A percentile compares a stretch with the other conserved stretches of the same genome.
These are phyloP conservation scores for Acipenser transmontanus DNA, from an alignment of 2,797 vertebrate genomes.

Conservation along the genomic window DNA sequence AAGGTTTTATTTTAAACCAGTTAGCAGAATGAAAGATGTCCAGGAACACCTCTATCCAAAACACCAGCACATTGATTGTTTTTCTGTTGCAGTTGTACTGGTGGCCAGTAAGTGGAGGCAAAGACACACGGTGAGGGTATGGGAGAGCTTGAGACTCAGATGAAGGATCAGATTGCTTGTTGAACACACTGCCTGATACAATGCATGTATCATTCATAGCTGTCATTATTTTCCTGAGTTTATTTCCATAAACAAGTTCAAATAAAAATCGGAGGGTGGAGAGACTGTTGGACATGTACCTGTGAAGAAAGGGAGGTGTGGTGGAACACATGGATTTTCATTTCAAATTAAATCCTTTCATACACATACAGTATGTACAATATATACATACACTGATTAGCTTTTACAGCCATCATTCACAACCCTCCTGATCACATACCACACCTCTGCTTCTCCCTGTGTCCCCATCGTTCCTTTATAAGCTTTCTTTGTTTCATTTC, in stretches of 20 bases:
- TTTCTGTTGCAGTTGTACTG: constrained; percentile 18
- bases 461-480: no score
- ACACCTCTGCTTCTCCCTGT: no score
- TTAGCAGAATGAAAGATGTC: background rate
- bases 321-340: background rate
- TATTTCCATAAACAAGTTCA: background rate
- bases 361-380: background rate
- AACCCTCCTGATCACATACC: no score
- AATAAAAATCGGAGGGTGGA: background rate
- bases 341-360: background rate
- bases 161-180: background rate
- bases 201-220: constrained; percentile 1
- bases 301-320: background rate
- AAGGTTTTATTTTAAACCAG: no score
- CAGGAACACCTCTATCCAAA: background rate
- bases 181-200: background rate
- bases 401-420: background rate
- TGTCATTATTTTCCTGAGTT: background rate
- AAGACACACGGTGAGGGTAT: constrained; percentile 31
- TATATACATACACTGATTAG: background rate
- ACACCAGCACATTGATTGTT: constrained; percentile 15
- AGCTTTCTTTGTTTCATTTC: no score
- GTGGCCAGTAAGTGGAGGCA: constrained; percentile 62
- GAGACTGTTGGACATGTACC: background rate
- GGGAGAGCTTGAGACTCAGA: background rate